Conservation (phyloP, 2,888 invertebrate genomes). For the Dryomyza anilis region DNA sequence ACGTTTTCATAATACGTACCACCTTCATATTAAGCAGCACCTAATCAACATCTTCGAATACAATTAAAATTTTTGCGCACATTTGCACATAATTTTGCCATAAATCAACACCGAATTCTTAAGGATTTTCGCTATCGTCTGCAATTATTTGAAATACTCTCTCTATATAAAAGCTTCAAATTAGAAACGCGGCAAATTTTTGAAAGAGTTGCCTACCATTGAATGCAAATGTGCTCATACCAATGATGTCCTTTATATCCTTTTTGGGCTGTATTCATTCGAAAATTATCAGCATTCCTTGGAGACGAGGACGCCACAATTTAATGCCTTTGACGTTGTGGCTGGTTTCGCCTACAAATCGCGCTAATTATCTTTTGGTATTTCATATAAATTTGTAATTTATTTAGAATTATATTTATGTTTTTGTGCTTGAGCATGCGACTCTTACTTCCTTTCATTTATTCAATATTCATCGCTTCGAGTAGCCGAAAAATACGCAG, state of each 20-base stretch:
- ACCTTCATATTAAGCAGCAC: no score
- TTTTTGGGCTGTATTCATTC: not conserved
- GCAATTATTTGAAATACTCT: no score
- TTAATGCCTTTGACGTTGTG: conserved; percentile 7
- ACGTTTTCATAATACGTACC: no score
- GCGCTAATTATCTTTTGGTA: conserved; percentile 17
- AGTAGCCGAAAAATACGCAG: no score
- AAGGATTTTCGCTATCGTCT: not conserved
- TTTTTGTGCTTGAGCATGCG: no score
- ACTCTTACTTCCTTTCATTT: no score
- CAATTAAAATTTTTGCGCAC: conserved; percentile 14
- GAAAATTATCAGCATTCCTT: conserved; percentile 5
- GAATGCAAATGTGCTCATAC: not conserved
- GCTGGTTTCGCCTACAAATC: conserved; percentile 1
- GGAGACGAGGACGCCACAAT: not conserved
- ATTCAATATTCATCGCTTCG: no score
- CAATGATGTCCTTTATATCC: not conserved
- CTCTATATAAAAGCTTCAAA: no score
- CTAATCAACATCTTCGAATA: not conserved
- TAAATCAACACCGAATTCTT: conserved; percentile 15
- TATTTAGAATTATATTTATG: conserved; percentile 11
- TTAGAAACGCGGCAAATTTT: no score
- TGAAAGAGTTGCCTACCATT: no score
- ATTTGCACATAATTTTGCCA: conserved; percentile 18
- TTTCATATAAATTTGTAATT: not conserved